Evolutionary conservation across 2,888 invertebrate species (phyloP).

Genomic region (Linhomoeus sp.): DNA sequence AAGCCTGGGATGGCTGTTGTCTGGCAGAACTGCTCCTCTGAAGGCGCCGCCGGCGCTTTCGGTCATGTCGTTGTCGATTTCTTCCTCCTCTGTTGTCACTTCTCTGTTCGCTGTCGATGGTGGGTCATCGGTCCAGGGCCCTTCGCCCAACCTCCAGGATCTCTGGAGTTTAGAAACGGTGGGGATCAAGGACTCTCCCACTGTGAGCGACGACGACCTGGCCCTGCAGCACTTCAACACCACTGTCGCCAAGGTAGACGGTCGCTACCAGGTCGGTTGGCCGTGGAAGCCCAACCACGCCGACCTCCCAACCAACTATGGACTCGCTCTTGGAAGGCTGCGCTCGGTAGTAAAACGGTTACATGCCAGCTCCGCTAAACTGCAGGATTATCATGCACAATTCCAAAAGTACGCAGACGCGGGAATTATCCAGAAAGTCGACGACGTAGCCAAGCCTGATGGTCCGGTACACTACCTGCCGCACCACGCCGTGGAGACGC

Average conservation of each 20-base stretch:
- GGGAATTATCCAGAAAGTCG: slow-evolving; percentile 7
- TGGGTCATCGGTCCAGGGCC: not conserved
- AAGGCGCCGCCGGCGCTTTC: too few relatives aligned
- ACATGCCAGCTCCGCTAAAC: not conserved
- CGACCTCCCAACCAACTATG: not conserved
- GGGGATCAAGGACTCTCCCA: not conserved
- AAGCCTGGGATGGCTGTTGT: too few relatives aligned
- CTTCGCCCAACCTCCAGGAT: not conserved
- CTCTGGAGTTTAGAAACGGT: not conserved
- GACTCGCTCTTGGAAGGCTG: not conserved
- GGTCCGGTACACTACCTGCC: slow-evolving; percentile 7
- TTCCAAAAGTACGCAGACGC: slow-evolving; percentile 4
- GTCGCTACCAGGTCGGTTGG: slow-evolving; percentile 1
- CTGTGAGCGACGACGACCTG: not conserved
- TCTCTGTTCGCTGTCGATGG: too few relatives aligned
- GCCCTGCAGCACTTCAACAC: not conserved
- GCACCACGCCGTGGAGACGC: slow-evolving; percentile 7
- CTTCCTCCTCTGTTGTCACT: too few relatives aligned
- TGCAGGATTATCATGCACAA: slow-evolving; percentile 4
- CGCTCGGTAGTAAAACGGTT: not conserved
- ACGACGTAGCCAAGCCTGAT: not conserved
- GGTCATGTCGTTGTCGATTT: too few relatives aligned
- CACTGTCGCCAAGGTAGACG: not conserved
- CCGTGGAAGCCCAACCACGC: slow-evolving; percentile 1
- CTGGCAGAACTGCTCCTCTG: too few relatives aligned